These are phyloP conservation scores for Stenoptilia bipunctidactyla DNA, from an alignment of 2,888 invertebrate genomes.

Conservation along the genomic window DNA sequence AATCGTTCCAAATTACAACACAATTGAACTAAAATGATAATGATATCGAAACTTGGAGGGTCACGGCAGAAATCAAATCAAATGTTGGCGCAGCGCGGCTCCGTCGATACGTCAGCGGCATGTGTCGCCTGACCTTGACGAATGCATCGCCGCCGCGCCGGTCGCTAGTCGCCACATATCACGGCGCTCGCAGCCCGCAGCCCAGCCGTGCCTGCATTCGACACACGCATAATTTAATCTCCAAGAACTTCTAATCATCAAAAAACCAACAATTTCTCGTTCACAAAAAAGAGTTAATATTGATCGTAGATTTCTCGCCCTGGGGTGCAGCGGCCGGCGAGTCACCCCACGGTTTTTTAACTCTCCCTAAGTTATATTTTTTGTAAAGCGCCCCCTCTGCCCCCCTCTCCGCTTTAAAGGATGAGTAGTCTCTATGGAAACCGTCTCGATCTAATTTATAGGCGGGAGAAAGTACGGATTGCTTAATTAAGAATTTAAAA, in stretches of 20 bases:
- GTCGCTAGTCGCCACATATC: too few relatives aligned
- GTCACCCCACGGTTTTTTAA: constrained; percentile 72
- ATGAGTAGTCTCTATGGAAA: constrained; percentile 73
- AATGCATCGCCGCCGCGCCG: constrained; percentile 26
- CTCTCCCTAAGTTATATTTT: constrained; percentile 73
- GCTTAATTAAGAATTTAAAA: constrained; percentile 72
- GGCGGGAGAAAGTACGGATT: constrained; percentile 69
- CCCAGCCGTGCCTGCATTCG: too few relatives aligned
- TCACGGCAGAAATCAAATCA: too few relatives aligned
- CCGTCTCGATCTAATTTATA: constrained; percentile 71
- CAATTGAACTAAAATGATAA: too few relatives aligned
- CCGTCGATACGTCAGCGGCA: constrained; percentile 40
- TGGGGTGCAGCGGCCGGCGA: constrained; percentile 72
- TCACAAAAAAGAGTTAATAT: constrained; percentile 73
- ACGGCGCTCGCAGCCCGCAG: constrained; percentile 9
- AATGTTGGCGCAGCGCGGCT: too few relatives aligned
- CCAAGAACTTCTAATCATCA: constrained; percentile 40
- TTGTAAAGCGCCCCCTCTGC: constrained; percentile 57
- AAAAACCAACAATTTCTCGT: constrained; percentile 62
- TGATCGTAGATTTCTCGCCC: constrained; percentile 71
- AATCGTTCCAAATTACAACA: too few relatives aligned
- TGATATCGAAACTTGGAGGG: too few relatives aligned
- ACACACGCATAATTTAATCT: constrained; percentile 13
- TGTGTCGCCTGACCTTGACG: constrained; percentile 51
- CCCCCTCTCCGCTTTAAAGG: constrained; percentile 68